phyloP scores from a whole-genome alignment of 2,113 vertebrate species.

The Zosterops borbonicus region DNA sequence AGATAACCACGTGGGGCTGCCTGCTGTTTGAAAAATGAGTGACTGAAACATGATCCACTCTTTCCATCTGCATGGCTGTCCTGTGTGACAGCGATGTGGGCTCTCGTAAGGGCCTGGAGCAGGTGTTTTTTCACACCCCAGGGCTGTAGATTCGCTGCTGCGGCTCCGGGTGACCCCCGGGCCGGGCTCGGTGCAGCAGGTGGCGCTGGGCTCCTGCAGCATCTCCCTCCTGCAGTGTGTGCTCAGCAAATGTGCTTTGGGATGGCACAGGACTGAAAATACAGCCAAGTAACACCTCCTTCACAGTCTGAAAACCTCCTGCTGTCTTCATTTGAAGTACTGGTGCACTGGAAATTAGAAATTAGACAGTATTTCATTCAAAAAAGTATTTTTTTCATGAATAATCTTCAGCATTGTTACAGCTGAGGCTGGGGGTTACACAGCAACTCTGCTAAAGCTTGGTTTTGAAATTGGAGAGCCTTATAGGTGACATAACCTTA shows the following conservation, averaged over 20 bases:
- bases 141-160: background rate
- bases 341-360: background rate
- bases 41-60: background rate
- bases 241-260: background rate
- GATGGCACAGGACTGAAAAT: background rate
- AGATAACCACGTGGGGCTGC: background rate
- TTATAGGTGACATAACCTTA: background rate
- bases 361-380: background rate
- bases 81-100: background rate
- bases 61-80: background rate
- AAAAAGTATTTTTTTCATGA: background rate
- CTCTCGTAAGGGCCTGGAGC: background rate
- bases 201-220: constrained; percentile 10
- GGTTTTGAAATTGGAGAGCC: background rate
- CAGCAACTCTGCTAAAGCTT: background rate
- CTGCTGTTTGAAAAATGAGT: background rate
- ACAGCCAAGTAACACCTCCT: no score
- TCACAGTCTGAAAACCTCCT: background rate
- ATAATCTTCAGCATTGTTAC: background rate
- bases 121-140: background rate
- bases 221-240: accelerated
- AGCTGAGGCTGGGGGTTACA: background rate
- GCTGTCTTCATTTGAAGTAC: background rate
- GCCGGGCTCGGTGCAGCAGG: background rate
- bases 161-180: background rate